Evolutionary conservation across 2,888 invertebrate species (phyloP), one percentile per base, ranked within the genome.

Genomic region (Agriopis marginaria): DNA sequence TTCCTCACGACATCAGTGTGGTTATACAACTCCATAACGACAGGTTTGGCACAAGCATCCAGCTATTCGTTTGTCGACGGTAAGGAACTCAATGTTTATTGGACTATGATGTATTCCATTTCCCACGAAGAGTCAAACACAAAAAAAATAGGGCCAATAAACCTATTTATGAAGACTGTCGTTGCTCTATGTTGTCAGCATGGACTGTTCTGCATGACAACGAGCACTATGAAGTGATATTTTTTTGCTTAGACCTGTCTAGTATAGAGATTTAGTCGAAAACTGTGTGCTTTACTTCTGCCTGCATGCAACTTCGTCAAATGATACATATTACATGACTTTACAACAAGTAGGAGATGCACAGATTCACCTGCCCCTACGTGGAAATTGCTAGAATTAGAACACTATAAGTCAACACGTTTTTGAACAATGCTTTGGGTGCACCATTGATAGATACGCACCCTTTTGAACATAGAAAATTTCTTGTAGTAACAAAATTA

Each of bases 1-100:
- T 86, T 95, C 67, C 75, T 95, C 56, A 91, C 95, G 51, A 95
- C 95, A 40, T 83, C 95, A 42, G 82, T 96, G 53, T 95, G 96
- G 93, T 87, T 96, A 73, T 94, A 95, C 85, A 94, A 95, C 81
- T 95, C 95, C 54, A 89, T 95, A 51, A 82, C 94, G 9, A 85
- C 95, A 72, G 85, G 89, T 73, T 89, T 94, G 73, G 90, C 95
- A 67, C 93, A 95, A 77, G 92, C 94, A 12, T 93, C 94, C 11
- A 92, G 94, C 72, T 93, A 93, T 77, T 80, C 91, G 4, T 85
- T 87, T 66, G 89, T 93, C 54, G 92, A 94, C 70, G 94, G 94
- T 94, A 89, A 84, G 89, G 6, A 51, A 54, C 54, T 56, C 45
- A 39, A 47, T 58, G 54, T 72, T 50, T 39, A 65, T 23, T 40